phyloP scores from a whole-genome alignment of 2,797 vertebrate species.

The Cyprinella venusta region DNA sequence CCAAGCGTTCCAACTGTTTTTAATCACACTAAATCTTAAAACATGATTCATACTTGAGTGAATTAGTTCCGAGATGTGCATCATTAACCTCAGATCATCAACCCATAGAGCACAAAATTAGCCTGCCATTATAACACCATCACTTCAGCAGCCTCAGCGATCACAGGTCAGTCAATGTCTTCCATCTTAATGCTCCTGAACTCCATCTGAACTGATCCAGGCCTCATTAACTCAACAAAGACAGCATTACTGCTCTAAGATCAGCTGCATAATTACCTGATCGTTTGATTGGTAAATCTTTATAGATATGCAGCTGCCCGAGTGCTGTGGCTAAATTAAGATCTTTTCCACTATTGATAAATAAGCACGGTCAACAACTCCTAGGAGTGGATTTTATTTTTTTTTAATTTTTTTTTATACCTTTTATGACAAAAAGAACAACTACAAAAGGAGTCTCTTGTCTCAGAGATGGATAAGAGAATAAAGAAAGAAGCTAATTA shows the following conservation, averaged over 20 bases:
- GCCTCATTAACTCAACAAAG: slow-evolving; percentile 45
- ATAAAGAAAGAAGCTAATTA: slow-evolving; percentile 31
- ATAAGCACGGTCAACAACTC: not conserved
- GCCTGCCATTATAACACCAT: slow-evolving; percentile 40
- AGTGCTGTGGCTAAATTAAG: not conserved
- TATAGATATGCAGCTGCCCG: not conserved
- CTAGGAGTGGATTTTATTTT: not conserved
- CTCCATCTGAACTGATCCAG: slow-evolving; percentile 46
- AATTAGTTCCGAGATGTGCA: slow-evolving; percentile 27
- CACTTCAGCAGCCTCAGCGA: slow-evolving; percentile 23
- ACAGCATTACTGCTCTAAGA: slow-evolving; percentile 46
- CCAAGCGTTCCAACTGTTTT: not conserved
- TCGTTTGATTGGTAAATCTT: slow-evolving; percentile 50
- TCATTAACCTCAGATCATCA: slow-evolving; percentile 42
- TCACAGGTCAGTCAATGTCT: slow-evolving; percentile 38
- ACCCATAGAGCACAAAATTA: slow-evolving; percentile 41
- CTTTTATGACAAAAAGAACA: not conserved
- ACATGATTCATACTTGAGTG: slow-evolving; percentile 24
- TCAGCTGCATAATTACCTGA: slow-evolving; percentile 48
- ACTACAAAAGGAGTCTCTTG: slow-evolving; percentile 9
- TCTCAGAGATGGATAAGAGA: slow-evolving; percentile 20
- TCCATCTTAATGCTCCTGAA: slow-evolving; percentile 41
- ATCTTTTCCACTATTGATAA: not conserved
- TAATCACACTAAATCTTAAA: slow-evolving; percentile 37
- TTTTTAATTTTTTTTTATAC: no score